These are phyloP conservation scores for Cryptoprocta ferox DNA, from an alignment of 2,797 vertebrate genomes.

Conservation along the genomic window DNA sequence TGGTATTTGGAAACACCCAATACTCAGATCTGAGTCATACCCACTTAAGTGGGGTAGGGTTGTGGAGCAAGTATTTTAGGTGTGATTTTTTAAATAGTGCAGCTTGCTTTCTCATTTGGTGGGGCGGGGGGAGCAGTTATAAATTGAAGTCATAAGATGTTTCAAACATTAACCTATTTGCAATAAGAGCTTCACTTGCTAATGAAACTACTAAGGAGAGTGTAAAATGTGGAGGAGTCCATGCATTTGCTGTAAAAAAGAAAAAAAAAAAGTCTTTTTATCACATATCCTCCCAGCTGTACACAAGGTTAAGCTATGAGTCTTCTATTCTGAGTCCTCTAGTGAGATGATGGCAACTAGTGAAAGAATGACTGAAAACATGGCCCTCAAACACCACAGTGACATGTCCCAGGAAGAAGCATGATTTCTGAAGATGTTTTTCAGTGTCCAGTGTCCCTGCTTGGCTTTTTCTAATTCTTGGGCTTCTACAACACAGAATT, in stretches of 20 bases:
- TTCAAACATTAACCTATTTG: not conserved
- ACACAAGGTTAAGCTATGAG: not conserved
- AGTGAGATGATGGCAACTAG: not conserved
- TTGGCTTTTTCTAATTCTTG: not conserved
- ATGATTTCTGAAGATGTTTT: not conserved
- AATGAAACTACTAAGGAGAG: not conserved
- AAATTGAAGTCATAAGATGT: not conserved
- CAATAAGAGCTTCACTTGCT: not conserved
- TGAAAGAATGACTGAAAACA: not conserved
- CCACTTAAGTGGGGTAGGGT: not conserved
- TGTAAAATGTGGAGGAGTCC: not conserved
- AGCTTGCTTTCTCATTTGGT: not conserved
- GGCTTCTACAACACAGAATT: not conserved
- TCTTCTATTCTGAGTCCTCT: not conserved
- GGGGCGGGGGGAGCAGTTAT: not conserved
- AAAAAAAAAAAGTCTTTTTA: not conserved
- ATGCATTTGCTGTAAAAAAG: not conserved
- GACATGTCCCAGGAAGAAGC: not conserved
- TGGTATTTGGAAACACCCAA: not conserved
- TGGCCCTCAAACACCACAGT: not conserved
- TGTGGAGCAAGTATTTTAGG: not conserved
- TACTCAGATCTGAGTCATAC: not conserved
- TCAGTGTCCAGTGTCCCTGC: not conserved
- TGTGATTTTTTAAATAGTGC: slow-evolving; percentile 19
- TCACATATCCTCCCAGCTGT: not conserved